Evolutionary conservation across 2,797 vertebrate genomes (phyloP).

Genomic region (Argentina silus): DNA sequence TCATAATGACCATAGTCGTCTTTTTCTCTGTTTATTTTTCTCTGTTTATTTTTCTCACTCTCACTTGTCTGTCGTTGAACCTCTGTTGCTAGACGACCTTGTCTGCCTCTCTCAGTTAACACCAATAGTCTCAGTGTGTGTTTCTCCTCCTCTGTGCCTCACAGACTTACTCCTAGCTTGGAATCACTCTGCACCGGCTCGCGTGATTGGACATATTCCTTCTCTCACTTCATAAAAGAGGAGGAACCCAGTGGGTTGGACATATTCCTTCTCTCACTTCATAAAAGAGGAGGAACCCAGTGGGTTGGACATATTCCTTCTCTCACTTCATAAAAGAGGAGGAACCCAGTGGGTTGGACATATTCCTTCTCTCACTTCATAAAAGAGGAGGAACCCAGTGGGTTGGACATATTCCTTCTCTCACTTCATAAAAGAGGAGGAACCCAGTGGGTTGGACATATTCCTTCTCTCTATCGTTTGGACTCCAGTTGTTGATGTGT

Average conservation of each 20-base stretch:
- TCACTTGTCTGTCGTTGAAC: neutral
- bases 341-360: too few relatives aligned
- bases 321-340: too few relatives aligned
- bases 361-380: conserved; percentile 37
- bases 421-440: too few relatives aligned
- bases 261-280: too few relatives aligned
- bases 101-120: neutral
- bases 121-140: neutral
- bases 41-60: neutral
- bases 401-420: too few relatives aligned
- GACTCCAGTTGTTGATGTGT: conserved; percentile 36
- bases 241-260: neutral
- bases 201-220: conserved; percentile 16
- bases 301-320: conserved; percentile 31
- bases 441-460: too few relatives aligned
- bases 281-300: too few relatives aligned
- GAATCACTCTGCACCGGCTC: too few relatives aligned
- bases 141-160: neutral
- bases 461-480: conserved; percentile 40
- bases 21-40: neutral
- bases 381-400: too few relatives aligned
- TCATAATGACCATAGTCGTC: conserved; percentile 29
- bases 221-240: conserved; percentile 22
- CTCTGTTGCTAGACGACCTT: neutral
- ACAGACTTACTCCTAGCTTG: neutral